These are phyloP conservation scores for Operophtera brumata DNA, from an alignment of 2,888 invertebrate species.

Conservation along the genomic window DNA sequence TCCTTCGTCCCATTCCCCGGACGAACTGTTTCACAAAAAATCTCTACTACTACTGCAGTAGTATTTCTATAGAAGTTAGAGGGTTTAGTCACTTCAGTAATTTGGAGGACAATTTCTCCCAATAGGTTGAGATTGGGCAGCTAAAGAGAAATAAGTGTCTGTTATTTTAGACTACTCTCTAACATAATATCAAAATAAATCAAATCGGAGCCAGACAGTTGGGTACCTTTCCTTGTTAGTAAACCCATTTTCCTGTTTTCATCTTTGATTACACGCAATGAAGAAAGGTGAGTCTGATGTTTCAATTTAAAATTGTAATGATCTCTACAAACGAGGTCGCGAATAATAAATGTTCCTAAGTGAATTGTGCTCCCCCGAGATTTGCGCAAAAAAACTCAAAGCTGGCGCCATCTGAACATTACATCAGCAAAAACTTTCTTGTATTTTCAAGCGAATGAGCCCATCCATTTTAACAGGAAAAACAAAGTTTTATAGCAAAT, in stretches of 20 bases:
- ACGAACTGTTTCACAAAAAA: no score
- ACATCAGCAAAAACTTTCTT: conserved; percentile 6
- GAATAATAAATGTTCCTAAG: conserved; percentile 23
- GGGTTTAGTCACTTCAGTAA: no score
- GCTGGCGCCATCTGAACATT: conserved; percentile 17
- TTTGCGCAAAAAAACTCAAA: conserved; percentile 19
- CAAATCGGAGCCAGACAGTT: no score
- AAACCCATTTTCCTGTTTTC: not conserved
- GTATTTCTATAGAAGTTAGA: no score
- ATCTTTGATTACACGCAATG: conserved; percentile 2
- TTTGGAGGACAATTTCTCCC: no score
- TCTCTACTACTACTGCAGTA: no score
- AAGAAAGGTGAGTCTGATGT: conserved; percentile 10
- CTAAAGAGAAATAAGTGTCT: no score
- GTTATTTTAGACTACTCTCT: no score
- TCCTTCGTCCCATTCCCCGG: no score
- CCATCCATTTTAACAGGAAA: conserved; percentile 3
- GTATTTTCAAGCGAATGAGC: conserved; percentile 5
- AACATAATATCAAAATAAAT: no score
- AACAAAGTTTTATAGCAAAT: conserved; percentile 9
- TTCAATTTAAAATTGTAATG: conserved; percentile 20
- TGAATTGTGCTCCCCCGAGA: conserved; percentile 24
- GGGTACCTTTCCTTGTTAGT: no score
- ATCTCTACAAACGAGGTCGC: conserved; percentile 27
- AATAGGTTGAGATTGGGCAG: no score